Evolutionary conservation across 92 coral and sea anemone species (phyloP).

Genomic region (Umimayanthus kanabou): DNA sequence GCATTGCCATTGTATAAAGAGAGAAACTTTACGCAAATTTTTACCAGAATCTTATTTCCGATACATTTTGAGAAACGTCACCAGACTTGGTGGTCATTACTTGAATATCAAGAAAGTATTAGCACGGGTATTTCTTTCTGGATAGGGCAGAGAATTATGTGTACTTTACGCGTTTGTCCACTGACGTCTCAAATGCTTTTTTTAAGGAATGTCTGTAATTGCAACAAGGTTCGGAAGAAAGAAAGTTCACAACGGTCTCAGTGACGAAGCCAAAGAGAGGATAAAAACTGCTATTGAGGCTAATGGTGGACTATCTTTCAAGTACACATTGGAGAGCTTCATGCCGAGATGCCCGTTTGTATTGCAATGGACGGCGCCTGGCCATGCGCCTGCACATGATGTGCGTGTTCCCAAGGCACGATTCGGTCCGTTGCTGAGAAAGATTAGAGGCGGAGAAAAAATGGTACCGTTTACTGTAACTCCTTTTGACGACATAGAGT

Average conservation of each 20-base stretch:
- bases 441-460: too few species aligned
- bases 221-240: background rate
- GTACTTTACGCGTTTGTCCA: too few species aligned
- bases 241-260: background rate
- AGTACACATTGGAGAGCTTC: background rate
- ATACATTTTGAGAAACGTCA: too few species aligned
- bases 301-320: background rate
- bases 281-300: background rate
- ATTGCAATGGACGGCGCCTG: background rate
- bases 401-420: conserved; percentile 30
- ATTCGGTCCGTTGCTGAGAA: background rate
- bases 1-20: too few species aligned
- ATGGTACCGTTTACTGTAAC: background rate
- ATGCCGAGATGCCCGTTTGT: conserved; percentile 15
- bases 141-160: too few species aligned
- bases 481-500: background rate
- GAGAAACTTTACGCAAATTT: too few species aligned
- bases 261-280: background rate
- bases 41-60: too few species aligned
- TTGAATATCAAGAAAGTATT: too few species aligned
- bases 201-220: background rate
- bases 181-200: too few species aligned
- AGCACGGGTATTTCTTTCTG: too few species aligned
- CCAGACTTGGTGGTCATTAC: too few species aligned
- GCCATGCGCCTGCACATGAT: background rate